Evolutionary conservation across 2,888 invertebrate species (phyloP).

Genomic region (Eurytoma adleriae): DNA sequence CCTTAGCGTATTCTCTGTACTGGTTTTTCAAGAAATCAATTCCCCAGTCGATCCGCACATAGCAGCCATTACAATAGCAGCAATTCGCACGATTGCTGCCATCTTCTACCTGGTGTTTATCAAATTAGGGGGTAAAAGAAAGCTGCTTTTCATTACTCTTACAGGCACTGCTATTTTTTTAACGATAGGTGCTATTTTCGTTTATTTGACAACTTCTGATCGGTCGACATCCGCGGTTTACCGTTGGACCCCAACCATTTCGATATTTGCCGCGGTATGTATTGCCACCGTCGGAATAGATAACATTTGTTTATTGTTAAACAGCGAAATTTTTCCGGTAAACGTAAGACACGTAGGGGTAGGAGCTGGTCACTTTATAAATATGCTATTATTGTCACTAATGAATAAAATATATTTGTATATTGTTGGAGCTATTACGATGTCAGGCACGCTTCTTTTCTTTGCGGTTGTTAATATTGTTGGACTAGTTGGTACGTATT

Average conservation of each 20-base stretch:
- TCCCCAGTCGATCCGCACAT: neutral
- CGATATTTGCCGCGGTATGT: neutral
- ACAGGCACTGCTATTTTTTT: neutral
- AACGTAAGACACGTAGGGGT: neutral
- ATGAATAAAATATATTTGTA: neutral
- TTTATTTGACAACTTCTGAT: neutral
- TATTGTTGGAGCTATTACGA: neutral
- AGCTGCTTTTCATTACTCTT: neutral
- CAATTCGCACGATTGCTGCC: neutral
- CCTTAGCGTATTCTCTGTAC: neutral
- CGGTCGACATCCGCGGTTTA: neutral
- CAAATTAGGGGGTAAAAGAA: neutral
- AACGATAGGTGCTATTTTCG: neutral
- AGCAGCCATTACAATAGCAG: neutral
- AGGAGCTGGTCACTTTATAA: neutral
- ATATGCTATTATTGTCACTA: neutral
- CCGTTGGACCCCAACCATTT: neutral
- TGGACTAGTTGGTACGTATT: conserved; percentile 82
- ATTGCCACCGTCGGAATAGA: neutral
- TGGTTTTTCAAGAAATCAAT: neutral
- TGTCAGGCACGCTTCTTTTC: conserved; percentile 85
- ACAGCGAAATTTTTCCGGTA: neutral
- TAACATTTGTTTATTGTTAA: neutral
- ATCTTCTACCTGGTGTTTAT: neutral
- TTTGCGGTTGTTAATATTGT: conserved; percentile 81